A percentile compares a stretch with the other conserved stretches of the same genome.
Evolutionary conservation across 2,888 invertebrate species (phyloP).

Genomic region (Callimorpha dominula): DNA sequence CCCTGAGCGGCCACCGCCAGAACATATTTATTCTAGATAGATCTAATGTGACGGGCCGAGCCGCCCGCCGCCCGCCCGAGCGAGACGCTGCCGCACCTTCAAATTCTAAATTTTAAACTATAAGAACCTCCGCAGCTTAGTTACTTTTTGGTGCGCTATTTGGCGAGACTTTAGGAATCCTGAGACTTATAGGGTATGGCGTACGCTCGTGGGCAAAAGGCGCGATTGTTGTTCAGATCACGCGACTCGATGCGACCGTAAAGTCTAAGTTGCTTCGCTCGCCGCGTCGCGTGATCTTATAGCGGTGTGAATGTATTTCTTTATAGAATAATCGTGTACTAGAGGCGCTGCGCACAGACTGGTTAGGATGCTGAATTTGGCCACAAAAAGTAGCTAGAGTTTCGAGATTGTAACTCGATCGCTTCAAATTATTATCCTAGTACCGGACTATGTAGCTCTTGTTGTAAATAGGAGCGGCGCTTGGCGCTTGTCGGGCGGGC

Average conservation of each 20-base stretch:
- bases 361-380: constrained; percentile 8
- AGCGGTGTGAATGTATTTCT: constrained; percentile 8
- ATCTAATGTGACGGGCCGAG: constrained; percentile 78
- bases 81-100: constrained; percentile 57
- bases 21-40: constrained; percentile 84
- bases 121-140: constrained; percentile 15
- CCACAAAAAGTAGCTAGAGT: constrained; percentile 24
- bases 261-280: constrained; percentile 15
- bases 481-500: constrained; percentile 36
- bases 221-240: background rate
- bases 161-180: constrained; percentile 4
- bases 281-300: constrained; percentile 14
- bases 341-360: constrained; percentile 1
- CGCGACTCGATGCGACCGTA: constrained; percentile 16
- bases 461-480: constrained; percentile 40
- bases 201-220: background rate
- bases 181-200: background rate
- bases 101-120: constrained; percentile 74
- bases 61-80: constrained; percentile 46
- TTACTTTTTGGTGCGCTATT: constrained; percentile 21
- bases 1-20: constrained; percentile 70
- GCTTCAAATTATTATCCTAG: constrained; percentile 82
- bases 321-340: constrained; percentile 9
- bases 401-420: constrained; percentile 65
- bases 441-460: constrained; percentile 81